A percentile compares a stretch with the other conserved stretches of the same genome.
phyloP scores from a whole-genome alignment of 2,888 invertebrate genomes.

The Schizaphis graminum region DNA sequence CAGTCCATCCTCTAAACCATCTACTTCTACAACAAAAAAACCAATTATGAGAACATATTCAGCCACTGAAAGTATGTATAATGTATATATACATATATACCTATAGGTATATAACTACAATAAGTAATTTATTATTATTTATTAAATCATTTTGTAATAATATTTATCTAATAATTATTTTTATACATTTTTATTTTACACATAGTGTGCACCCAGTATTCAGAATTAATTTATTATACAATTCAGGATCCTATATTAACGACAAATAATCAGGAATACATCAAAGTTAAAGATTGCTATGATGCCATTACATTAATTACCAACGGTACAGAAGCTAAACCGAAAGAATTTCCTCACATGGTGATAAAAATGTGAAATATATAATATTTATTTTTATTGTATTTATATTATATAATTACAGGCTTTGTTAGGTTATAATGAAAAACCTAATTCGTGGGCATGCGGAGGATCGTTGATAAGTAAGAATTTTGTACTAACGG shows the following conservation, averaged over 20 bases:
- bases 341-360: conserved; percentile 66
- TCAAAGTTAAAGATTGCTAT: conserved; percentile 8
- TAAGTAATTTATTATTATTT: background rate
- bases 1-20: too few species aligned
- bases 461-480: conserved; percentile 56
- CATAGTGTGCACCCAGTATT: conserved; percentile 37
- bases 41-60: background rate
- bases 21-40: background rate
- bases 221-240: conserved; percentile 3
- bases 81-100: too few species aligned
- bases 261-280: background rate
- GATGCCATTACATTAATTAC: conserved; percentile 40
- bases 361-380: conserved; percentile 4
- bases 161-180: background rate
- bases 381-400: background rate
- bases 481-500: conserved; percentile 37
- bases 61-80: conserved; percentile 41
- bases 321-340: conserved; percentile 21
- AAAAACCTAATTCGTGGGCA: background rate
- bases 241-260: background rate
- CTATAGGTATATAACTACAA: too few species aligned
- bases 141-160: background rate
- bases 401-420: background rate
- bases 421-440: conserved; percentile 32
- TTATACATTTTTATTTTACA: background rate